Conservation (phyloP, 2,888 invertebrate genomes). For the Mesorhabditis sp. region DNA sequence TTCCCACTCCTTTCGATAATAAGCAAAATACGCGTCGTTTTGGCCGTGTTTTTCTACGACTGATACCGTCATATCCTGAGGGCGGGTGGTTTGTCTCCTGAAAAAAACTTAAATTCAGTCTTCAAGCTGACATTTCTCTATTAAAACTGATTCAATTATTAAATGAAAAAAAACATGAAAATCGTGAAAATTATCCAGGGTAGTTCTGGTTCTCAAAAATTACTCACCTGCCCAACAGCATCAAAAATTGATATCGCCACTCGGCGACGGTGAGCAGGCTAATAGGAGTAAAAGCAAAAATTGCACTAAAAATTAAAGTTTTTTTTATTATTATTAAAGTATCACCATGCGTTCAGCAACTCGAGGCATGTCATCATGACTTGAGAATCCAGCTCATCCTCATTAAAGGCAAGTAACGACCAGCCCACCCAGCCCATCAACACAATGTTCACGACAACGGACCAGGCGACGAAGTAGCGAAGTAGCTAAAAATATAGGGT, state of each 20-base stretch:
- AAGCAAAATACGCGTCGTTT: no score
- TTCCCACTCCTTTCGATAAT: no score
- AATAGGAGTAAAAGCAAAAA: conserved; percentile 4
- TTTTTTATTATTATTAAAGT: neutral
- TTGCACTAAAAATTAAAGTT: neutral
- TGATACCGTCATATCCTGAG: no score
- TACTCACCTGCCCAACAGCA: neutral
- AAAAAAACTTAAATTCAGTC: no score
- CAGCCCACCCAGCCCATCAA: neutral
- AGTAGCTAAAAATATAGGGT: neutral
- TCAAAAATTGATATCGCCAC: neutral
- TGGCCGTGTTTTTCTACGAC: no score
- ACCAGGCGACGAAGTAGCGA: conserved; percentile 3
- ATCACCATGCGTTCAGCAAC: neutral
- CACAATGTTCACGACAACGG: neutral
- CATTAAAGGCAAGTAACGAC: neutral
- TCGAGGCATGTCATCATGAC: neutral
- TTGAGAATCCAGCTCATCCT: neutral
- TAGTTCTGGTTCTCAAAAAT: no score
- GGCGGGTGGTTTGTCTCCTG: no score
- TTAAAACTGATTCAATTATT: no score
- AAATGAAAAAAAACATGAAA: no score
- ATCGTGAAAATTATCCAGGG: no score
- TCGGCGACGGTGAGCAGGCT: neutral
- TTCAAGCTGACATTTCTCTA: no score